Evolutionary conservation across 2,113 vertebrate genomes (phyloP).

Genomic region (Brachyhypopomus gauderio): DNA sequence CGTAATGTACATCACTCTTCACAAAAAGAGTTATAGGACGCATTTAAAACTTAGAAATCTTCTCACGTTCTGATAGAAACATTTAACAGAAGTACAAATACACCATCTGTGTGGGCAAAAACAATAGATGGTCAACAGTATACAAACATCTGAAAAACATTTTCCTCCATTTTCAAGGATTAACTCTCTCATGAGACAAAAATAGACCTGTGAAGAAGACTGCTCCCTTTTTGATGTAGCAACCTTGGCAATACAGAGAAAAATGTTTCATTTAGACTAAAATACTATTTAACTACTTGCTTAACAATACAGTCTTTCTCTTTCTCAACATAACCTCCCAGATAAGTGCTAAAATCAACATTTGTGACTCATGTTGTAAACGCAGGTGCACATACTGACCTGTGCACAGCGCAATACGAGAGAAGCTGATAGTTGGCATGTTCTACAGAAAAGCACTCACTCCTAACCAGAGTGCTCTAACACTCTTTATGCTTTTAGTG

Average conservation of each 20-base stretch:
- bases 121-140: constrained; percentile 75
- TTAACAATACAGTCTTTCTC: constrained; percentile 54
- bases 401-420: not conserved
- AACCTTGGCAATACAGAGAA: constrained; percentile 46
- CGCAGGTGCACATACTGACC: constrained; percentile 7
- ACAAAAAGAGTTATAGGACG: constrained; percentile 64
- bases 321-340: constrained; percentile 13
- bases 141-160: constrained; percentile 78
- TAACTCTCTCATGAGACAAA: constrained; percentile 72
- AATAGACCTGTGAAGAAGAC: constrained; percentile 69
- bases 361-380: constrained; percentile 28
- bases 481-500: not conserved
- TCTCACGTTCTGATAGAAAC: constrained; percentile 79
- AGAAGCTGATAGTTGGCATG: not conserved
- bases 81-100: constrained; percentile 80
- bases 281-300: constrained; percentile 45
- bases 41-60: constrained; percentile 74
- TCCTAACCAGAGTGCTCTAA: not conserved
- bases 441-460: not conserved
- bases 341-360: constrained; percentile 43
- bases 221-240: constrained; percentile 39
- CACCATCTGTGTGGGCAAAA: constrained; percentile 77
- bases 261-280: constrained; percentile 50
- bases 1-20: constrained; percentile 63
- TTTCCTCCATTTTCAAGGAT: constrained; percentile 65